Conservation (phyloP, 2,113 vertebrate species). For the Narcine bancroftii region DNA sequence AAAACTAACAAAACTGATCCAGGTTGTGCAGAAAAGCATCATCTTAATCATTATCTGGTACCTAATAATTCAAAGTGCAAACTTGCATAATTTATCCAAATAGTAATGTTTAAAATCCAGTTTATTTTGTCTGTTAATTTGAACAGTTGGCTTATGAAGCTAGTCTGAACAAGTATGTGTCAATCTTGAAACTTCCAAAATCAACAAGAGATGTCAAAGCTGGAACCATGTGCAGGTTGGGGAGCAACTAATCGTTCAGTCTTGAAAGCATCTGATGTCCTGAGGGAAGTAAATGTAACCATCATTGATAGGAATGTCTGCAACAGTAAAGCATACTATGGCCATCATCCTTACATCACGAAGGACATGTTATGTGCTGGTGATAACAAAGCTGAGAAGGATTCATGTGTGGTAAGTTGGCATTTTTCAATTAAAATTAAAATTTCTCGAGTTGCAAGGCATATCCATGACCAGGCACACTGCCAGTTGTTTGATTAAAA, state of each 20-base stretch:
- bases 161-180: constrained; percentile 9
- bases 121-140: not conserved
- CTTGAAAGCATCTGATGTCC: not conserved
- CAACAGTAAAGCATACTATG: constrained; percentile 24
- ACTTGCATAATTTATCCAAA: not conserved
- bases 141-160: constrained; percentile 1
- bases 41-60: no score
- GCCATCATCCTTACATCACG: not conserved
- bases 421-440: not conserved
- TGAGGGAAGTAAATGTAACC: not conserved
- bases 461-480: not conserved
- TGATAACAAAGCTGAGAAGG: not conserved
- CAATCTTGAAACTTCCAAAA: constrained; percentile 1
- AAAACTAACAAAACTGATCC: no score
- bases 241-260: not conserved
- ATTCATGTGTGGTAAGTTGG: constrained; percentile 22
- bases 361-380: constrained; percentile 28
- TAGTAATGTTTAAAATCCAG: not conserved
- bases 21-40: no score
- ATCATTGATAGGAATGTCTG: not conserved
- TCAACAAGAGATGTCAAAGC: constrained; percentile 6
- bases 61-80: no score
- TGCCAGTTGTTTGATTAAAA: not conserved
- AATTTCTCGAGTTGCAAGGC: not conserved
- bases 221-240: constrained; percentile 24